These are phyloP conservation scores for Thinocorus orbignyianus DNA, from an alignment of 2,113 vertebrate genomes.

Conservation along the genomic window DNA sequence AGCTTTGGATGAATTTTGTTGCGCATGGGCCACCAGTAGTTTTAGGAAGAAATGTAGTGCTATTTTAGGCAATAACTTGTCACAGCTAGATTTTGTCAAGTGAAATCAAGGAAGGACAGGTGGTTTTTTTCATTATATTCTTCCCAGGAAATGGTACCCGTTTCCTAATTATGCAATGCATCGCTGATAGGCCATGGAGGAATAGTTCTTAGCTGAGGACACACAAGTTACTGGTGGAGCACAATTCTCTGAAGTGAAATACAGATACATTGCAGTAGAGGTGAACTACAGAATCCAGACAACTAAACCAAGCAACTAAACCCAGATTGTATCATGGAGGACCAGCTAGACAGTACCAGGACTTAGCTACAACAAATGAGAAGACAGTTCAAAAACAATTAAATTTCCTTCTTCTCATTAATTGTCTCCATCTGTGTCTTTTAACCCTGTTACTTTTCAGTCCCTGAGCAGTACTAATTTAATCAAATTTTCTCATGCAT, in stretches of 20 bases:
- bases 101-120: not conserved
- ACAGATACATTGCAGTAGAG: not conserved
- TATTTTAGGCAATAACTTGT: not conserved
- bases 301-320: not conserved
- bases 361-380: not conserved
- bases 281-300: not conserved
- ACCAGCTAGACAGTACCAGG: not conserved
- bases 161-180: not conserved
- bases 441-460: not conserved
- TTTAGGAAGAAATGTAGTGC: not conserved
- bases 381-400: not conserved
- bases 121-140: not conserved
- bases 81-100: not conserved
- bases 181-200: not conserved
- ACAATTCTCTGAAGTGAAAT: not conserved
- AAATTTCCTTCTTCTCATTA: not conserved
- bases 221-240: not conserved
- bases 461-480: not conserved
- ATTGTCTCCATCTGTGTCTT: not conserved
- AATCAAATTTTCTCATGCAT: not conserved
- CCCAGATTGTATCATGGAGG: fast-evolving
- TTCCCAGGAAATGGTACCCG: not conserved
- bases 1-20: not conserved
- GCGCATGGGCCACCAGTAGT: not conserved
- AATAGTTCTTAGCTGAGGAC: not conserved